A percentile compares a stretch with the other conserved stretches of the same genome.
These are phyloP conservation scores for Onychorhynchus coronatus DNA, from an alignment of 2,113 vertebrate species.

Conservation along the genomic window DNA sequence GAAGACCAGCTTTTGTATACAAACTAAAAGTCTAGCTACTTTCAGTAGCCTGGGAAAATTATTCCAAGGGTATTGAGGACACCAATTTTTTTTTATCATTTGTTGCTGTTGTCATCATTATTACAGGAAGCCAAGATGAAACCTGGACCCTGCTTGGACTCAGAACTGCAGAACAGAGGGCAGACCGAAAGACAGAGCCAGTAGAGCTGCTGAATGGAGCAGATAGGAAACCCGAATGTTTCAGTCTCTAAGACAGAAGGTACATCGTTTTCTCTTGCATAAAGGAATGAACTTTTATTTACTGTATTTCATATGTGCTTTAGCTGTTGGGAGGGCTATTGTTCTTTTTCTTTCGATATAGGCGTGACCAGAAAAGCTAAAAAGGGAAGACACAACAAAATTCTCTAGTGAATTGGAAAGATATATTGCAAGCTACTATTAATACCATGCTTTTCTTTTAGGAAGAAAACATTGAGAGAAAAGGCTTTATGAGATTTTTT, in stretches of 20 bases:
- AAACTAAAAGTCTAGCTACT: not conserved
- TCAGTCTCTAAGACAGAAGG: not conserved
- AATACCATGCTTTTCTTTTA: not conserved
- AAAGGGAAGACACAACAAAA: not conserved
- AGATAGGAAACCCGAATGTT: not conserved
- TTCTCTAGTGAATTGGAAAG: not conserved
- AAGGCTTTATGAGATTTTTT: not conserved
- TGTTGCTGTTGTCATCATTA: not conserved
- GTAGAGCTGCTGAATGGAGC: not conserved
- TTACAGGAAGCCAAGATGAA: not conserved
- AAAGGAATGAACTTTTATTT: not conserved
- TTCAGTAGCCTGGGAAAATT: not conserved
- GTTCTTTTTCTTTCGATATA: not conserved
- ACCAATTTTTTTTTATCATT: not conserved
- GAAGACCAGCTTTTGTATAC: not conserved
- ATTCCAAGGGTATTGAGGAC: not conserved
- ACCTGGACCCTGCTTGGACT: not conserved
- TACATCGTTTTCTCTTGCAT: not conserved
- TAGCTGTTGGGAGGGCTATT: not conserved
- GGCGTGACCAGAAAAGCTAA: not conserved
- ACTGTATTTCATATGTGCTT: not conserved
- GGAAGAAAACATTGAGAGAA: not conserved
- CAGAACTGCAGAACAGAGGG: not conserved
- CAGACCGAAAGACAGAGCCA: not conserved
- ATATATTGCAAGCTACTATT: not conserved